These are phyloP conservation scores for Galaxea fascicularis DNA, from an alignment of 92 coral and sea anemone genomes.

Conservation along the genomic window DNA sequence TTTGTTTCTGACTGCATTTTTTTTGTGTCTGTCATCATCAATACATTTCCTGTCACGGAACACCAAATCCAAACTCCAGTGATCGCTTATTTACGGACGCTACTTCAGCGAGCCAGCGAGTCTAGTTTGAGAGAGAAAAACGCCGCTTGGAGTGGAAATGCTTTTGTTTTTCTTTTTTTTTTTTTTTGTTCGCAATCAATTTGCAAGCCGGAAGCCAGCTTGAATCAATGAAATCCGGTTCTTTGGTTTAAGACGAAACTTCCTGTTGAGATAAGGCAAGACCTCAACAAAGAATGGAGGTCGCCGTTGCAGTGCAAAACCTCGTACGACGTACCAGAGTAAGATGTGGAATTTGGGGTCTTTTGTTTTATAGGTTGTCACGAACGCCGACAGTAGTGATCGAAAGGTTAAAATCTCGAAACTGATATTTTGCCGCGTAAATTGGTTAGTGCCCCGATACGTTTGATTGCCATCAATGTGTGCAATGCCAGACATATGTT, in stretches of 20 bases:
- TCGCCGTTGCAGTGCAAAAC: no score
- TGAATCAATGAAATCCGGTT: conserved; percentile 15
- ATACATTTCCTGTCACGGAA: conserved; percentile 21
- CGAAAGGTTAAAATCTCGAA: background rate
- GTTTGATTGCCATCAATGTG: background rate
- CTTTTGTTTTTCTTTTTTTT: background rate
- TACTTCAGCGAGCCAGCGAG: background rate
- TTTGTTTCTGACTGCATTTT: background rate
- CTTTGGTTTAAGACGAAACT: background rate
- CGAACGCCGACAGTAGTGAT: background rate
- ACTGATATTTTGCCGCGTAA: background rate
- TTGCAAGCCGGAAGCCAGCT: conserved; percentile 33
- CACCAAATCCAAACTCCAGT: conserved; percentile 8
- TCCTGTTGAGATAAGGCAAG: conserved; percentile 21
- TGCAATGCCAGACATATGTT: background rate
- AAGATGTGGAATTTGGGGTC: background rate
- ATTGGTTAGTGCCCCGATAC: background rate
- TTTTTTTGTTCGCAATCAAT: conserved; percentile 23
- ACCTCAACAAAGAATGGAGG: background rate
- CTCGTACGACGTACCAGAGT: background rate
- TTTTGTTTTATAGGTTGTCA: background rate
- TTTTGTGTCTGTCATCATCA: conserved; percentile 16
- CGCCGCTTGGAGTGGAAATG: background rate
- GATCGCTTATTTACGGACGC: background rate
- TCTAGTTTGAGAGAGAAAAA: background rate